These are phyloP conservation scores for Dichetophora obliterata DNA, from an alignment of 2,888 invertebrate species.

Conservation along the genomic window DNA sequence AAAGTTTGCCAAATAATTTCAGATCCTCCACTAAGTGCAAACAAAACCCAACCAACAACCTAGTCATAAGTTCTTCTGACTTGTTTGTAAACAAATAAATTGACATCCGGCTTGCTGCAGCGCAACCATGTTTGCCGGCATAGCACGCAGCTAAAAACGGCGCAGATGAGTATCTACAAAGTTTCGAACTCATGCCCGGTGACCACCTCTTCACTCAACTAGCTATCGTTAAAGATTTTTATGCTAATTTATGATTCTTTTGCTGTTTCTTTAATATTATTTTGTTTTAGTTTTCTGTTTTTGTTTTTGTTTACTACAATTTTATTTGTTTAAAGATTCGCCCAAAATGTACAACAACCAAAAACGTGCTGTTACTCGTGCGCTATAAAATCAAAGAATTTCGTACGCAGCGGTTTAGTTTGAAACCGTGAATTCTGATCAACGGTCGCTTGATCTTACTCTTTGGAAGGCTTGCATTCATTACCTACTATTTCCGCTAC, in stretches of 20 bases:
- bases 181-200: too few relatives aligned
- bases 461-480: neutral
- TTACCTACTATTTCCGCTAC: conserved; percentile 2
- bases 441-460: conserved; percentile 49
- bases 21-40: too few relatives aligned
- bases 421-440: conserved; percentile 49
- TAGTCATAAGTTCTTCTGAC: too few relatives aligned
- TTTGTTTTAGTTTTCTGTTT: neutral
- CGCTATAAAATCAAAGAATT: conserved; percentile 63
- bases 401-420: conserved; percentile 62
- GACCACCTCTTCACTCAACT: too few relatives aligned
- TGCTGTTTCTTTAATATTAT: neutral
- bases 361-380: conserved; percentile 31
- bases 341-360: neutral
- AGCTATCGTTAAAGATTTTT: too few relatives aligned
- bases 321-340: neutral
- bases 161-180: too few relatives aligned
- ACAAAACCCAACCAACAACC: too few relatives aligned
- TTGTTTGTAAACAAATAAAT: too few relatives aligned
- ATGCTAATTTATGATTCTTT: neutral
- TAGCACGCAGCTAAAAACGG: too few relatives aligned
- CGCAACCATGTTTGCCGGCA: too few relatives aligned
- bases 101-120: too few relatives aligned
- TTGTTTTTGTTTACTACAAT: neutral
- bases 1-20: too few relatives aligned